A percentile compares a stretch with the other conserved stretches of the same genome.
Evolutionary conservation across 1,140 invertebrate genomes (phyloP).

Genomic region (Nephila pilipes): DNA sequence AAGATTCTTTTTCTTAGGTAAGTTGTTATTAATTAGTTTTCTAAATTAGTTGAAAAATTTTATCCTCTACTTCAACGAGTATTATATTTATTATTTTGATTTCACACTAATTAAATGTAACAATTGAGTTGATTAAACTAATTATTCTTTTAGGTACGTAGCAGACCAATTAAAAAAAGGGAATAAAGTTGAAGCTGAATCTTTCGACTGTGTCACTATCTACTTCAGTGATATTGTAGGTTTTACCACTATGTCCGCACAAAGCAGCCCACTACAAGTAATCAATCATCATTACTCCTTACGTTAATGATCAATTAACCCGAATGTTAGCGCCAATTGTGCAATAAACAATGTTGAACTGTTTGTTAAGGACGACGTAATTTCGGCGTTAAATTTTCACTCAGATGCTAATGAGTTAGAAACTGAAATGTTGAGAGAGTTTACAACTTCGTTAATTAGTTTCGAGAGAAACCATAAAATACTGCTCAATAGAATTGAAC

Average conservation of each 20-base stretch:
- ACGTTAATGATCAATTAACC: conserved; percentile 37
- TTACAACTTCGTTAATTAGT: no score
- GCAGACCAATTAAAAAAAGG: conserved; percentile 87
- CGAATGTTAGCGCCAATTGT: not conserved
- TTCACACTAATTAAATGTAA: not conserved
- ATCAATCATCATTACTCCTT: conserved; percentile 11
- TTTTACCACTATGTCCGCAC: conserved; percentile 96
- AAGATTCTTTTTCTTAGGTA: no score
- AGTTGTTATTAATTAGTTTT: no score
- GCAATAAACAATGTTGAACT: not conserved
- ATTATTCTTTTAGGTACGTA: conserved; percentile 71
- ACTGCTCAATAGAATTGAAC: no score
- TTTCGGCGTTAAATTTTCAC: not conserved
- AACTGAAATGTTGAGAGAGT: not conserved
- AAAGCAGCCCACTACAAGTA: conserved; percentile 93
- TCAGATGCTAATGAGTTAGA: not conserved
- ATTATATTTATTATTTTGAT: not conserved
- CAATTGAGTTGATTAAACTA: not conserved
- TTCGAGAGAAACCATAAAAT: no score
- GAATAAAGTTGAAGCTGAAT: conserved; percentile 94
- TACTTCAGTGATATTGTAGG: conserved; percentile 93
- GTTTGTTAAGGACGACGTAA: not conserved
- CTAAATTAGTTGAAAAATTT: no score
- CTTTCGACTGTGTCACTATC: conserved; percentile 81
- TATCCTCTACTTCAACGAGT: no score